Conservation (phyloP, 2,888 invertebrate species). For the Torymus aiolomorphi region DNA sequence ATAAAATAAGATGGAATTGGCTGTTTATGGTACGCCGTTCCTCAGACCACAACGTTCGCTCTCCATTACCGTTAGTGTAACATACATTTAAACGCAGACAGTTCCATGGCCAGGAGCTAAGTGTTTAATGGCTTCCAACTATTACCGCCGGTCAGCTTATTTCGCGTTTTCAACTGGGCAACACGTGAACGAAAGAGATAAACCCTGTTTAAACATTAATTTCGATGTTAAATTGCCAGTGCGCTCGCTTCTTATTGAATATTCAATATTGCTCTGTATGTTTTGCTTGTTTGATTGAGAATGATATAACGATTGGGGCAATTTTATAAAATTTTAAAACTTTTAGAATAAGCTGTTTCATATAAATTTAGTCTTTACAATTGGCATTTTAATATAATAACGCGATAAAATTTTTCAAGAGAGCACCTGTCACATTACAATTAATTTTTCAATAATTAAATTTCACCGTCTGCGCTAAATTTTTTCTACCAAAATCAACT, state of each 20-base stretch:
- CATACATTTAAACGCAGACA: constrained; percentile 49
- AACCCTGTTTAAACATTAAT: constrained; percentile 4
- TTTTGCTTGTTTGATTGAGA: background rate
- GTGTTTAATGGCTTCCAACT: constrained; percentile 51
- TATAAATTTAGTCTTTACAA: no score
- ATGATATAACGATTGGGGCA: background rate
- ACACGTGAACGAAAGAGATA: constrained; percentile 1
- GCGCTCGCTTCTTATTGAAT: no score
- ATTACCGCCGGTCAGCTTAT: constrained; percentile 40
- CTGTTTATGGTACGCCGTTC: constrained; percentile 41
- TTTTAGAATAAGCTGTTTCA: no score
- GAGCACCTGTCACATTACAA: no score
- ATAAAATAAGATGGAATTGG: constrained; percentile 40
- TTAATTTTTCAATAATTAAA: no score
- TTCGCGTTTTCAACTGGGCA: constrained; percentile 22
- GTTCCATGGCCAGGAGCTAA: constrained; percentile 48
- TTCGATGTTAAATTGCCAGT: background rate
- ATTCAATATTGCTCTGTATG: background rate
- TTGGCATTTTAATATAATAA: no score
- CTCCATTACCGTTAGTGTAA: constrained; percentile 50
- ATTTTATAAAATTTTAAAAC: no score
- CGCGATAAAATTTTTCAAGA: no score
- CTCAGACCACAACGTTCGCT: constrained; percentile 24
- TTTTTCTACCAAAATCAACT: no score
- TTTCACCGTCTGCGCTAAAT: no score